Evolutionary conservation across 1,140 invertebrate species (phyloP), one percentile per base, ranked within the genome.

Genomic region (Galleria mellonella): DNA sequence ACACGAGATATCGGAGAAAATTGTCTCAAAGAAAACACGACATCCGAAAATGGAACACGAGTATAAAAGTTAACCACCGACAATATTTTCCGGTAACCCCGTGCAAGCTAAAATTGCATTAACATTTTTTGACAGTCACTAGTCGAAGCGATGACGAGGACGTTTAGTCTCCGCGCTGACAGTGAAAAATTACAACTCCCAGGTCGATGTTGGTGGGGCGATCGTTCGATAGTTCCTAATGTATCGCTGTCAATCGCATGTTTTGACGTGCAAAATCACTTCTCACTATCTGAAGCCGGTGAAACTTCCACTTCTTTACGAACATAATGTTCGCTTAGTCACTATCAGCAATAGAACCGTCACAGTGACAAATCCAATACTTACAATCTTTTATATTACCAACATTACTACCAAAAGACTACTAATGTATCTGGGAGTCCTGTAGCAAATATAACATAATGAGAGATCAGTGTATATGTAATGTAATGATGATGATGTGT

Each of bases 221-320:
- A 71, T 74, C 72, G 62, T 37, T 72, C 71, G 73, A 79, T 78
- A 77, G 67, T 70, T 77, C 57, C 67, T 79, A 79, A 81, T 79
- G 75, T 79, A 78, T 77, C 47, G 73, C 68, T 72, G 74, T 79
- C 76, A 75, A 79, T 83, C 73, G 71, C 56, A 60, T 65, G 59
- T 75, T 78, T 73, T 75, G 72, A 75, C 72, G 67, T 65, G 55
- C 67, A 58, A 61, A 79, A 72, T 78, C 74, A 76, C 69, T 72
- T 65, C 53, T 63, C 62, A 64, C 57, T 62, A 68, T 69, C 63
- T 67, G 32, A 57, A 43, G 55, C 54, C 47, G 39, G 52, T 31
- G 36, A 41, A 51, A 47, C 40, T 55, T 61, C 47, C 47, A 27
- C 17, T 23, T 23, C 17, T 23, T 23, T 23, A 8, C 63, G 52